Percentiles rank a stretch among this genome's conserved stretches.
Evolutionary conservation across 2,888 invertebrate genomes (phyloP).

Genomic region (Lysandra coridon): DNA sequence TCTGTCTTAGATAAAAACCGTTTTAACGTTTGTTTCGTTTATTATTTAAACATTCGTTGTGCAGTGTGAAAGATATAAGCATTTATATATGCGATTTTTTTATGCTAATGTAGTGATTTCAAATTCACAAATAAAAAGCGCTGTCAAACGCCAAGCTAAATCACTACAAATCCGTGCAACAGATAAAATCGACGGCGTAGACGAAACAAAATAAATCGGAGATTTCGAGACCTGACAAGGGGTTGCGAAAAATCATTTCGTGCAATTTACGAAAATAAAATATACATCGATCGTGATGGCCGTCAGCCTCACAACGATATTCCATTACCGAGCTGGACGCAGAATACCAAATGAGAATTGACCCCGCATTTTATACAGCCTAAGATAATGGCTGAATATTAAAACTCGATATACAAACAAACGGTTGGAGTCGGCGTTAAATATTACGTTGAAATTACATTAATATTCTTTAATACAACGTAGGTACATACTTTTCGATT

Average conservation of each 20-base stretch:
- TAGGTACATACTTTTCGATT: not conserved
- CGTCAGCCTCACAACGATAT: conserved; percentile 69
- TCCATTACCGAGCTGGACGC: conserved; percentile 68
- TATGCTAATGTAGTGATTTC: not conserved
- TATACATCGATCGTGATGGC: conserved; percentile 65
- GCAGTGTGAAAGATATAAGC: too few relatives aligned
- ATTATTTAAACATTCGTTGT: too few relatives aligned
- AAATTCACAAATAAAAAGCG: not conserved
- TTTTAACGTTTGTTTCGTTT: too few relatives aligned
- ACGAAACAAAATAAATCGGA: conserved; percentile 37
- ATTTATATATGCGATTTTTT: not conserved
- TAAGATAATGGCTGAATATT: conserved; percentile 48
- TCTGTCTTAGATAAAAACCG: too few relatives aligned
- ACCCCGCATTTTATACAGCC: conserved; percentile 56
- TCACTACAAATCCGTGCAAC: conserved; percentile 29
- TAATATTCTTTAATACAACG: not conserved
- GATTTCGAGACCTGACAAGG: conserved; percentile 64
- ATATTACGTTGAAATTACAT: not conserved
- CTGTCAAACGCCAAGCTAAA: not conserved
- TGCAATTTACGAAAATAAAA: conserved; percentile 74
- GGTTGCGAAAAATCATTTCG: conserved; percentile 65
- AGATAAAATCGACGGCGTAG: conserved; percentile 34
- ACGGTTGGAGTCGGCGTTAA: not conserved
- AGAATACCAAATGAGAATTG: conserved; percentile 69
- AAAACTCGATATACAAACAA: conserved; percentile 40